Evolutionary conservation across 2,113 vertebrate genomes (phyloP).

Genomic region (Mastomys natalensis): DNA sequence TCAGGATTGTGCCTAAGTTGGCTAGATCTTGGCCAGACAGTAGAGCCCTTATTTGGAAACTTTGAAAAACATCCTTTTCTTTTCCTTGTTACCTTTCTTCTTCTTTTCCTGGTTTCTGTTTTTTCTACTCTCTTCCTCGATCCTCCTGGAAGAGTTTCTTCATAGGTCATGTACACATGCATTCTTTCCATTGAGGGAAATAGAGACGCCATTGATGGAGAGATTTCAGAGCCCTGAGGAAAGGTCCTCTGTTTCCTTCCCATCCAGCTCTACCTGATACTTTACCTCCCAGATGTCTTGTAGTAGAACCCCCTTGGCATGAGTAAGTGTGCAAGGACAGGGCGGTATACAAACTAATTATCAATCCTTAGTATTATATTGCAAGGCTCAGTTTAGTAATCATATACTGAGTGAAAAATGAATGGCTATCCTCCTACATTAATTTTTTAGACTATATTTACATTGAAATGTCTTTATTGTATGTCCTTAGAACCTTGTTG

Average conservation of each 20-base stretch:
- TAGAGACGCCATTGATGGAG: neutral
- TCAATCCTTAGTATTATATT: neutral
- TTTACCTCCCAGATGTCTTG: neutral
- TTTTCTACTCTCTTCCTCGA: neutral
- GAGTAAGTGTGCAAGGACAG: neutral
- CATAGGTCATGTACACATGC: neutral
- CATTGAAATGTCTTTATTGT: neutral
- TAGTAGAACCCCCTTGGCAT: neutral
- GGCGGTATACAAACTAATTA: neutral
- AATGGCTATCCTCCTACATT: neutral
- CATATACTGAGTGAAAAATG: slow-evolving; percentile 12
- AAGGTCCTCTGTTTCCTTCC: neutral
- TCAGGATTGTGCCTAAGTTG: neutral
- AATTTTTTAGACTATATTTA: neutral
- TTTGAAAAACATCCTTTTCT: neutral
- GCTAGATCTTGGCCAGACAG: neutral
- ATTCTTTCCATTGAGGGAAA: neutral
- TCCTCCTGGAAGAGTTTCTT: slow-evolving; percentile 38
- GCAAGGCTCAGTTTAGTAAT: neutral
- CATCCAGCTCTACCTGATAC: neutral
- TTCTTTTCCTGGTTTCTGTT: neutral
- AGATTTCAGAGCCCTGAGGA: neutral
- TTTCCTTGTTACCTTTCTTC: neutral
- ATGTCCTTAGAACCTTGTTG: slow-evolving; percentile 20
- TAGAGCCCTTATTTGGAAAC: neutral